Conservation (phyloP, 2,888 invertebrate species). For the Bhutanitis thaidina region DNA sequence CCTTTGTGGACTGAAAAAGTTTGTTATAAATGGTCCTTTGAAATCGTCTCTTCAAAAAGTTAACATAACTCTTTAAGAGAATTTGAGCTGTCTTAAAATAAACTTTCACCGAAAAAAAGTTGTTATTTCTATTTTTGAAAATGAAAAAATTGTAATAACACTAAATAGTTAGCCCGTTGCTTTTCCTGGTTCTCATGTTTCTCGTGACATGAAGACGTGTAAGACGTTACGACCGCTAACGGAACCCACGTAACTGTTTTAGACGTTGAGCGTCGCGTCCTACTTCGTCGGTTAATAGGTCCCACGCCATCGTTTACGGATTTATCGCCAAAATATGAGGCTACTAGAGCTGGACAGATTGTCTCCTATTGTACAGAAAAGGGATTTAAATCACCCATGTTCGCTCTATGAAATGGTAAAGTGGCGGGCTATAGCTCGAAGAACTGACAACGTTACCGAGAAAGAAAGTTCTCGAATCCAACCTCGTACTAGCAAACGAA, state of each 20-base stretch:
- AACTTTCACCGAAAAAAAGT: too few relatives aligned
- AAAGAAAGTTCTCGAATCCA: too few relatives aligned
- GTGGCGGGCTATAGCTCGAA: too few relatives aligned
- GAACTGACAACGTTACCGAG: too few relatives aligned
- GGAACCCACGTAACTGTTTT: constrained; percentile 42
- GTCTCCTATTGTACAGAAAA: too few relatives aligned
- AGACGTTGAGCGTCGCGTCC: constrained; percentile 43
- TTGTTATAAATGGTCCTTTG: background rate
- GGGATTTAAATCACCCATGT: too few relatives aligned
- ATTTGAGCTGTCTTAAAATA: too few relatives aligned
- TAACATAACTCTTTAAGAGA: too few relatives aligned
- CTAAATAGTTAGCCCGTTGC: background rate
- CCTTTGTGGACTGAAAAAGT: background rate
- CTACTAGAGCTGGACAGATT: constrained; percentile 22
- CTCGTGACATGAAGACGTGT: constrained; percentile 16
- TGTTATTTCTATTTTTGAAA: too few relatives aligned
- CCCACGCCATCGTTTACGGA: constrained; percentile 32
- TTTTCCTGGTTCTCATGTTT: constrained; percentile 12
- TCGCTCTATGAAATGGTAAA: too few relatives aligned
- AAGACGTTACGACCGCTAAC: constrained; percentile 35
- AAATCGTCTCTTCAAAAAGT: too few relatives aligned
- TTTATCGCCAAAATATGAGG: constrained; percentile 31
- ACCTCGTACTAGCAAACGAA: too few relatives aligned
- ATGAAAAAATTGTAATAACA: background rate
- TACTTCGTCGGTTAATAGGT: constrained; percentile 47